phyloP scores from a whole-genome alignment of 2,888 invertebrate genomes.

The Tupiocoris notatus region DNA sequence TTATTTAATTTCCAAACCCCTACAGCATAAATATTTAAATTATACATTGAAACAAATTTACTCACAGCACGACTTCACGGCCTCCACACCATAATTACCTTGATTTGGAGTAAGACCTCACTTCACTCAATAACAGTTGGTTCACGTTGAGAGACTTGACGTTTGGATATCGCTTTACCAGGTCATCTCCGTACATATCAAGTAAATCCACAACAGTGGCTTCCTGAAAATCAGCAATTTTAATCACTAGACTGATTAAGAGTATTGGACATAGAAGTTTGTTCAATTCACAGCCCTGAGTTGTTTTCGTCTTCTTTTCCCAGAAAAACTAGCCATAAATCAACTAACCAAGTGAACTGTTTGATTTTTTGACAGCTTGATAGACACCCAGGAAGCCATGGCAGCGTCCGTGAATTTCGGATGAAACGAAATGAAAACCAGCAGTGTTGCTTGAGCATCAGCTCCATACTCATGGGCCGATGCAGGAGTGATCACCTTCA shows the following conservation, averaged over 20 bases:
- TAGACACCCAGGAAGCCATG: slow-evolving; percentile 1
- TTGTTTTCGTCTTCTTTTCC: no score
- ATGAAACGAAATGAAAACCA: not conserved
- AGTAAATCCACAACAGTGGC: slow-evolving; percentile 12
- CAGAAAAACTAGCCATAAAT: no score
- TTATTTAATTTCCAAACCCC: no score
- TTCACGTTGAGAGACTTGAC: not conserved
- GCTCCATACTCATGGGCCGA: no score
- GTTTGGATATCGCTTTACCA: slow-evolving; percentile 1
- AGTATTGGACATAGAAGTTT: not conserved
- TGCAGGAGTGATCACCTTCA: not conserved
- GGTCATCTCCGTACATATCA: not conserved
- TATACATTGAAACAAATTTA: no score
- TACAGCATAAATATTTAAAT: no score
- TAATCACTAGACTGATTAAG: not conserved
- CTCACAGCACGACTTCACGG: not conserved
- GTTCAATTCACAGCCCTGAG: not conserved
- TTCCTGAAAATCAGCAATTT: slow-evolving; percentile 11
- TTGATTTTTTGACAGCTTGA: slow-evolving; percentile 4
- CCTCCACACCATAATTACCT: slow-evolving; percentile 4
- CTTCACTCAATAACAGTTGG: slow-evolving; percentile 5
- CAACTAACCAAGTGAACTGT: not conserved
- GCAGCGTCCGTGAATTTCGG: not conserved
- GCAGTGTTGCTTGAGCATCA: slow-evolving; percentile 1
- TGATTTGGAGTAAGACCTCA: slow-evolving; percentile 5